A percentile compares a stretch with the other conserved stretches of the same genome.
Conservation (phyloP, 1,140 invertebrate species). For the Holotrichia oblita region DNA sequence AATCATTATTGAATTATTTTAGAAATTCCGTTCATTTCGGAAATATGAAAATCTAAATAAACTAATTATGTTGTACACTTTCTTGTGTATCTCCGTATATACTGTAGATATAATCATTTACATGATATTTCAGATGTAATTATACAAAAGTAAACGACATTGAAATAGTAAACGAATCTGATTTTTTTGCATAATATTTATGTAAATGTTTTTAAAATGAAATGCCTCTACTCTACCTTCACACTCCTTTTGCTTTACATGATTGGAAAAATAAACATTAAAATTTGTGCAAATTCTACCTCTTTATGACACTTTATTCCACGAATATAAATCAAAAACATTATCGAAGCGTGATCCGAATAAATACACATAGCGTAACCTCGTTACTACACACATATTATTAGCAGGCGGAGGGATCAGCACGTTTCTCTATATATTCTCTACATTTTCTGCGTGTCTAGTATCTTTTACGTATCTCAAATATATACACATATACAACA, state of each 20-base stretch:
- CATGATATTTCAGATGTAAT: constrained; percentile 1
- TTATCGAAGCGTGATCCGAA: constrained; percentile 22
- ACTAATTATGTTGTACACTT: no score
- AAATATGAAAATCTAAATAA: no score
- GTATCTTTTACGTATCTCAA: no score
- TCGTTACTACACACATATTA: not conserved
- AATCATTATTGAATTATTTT: no score
- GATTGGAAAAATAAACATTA: constrained; percentile 3
- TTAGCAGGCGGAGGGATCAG: no score
- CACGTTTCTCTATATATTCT: no score
- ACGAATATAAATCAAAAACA: constrained; percentile 31
- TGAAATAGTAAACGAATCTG: constrained; percentile 13
- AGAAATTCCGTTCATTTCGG: no score
- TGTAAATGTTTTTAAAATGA: constrained; percentile 8
- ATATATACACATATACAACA: no score
- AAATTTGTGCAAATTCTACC: constrained; percentile 5
- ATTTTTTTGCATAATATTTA: constrained; percentile 14
- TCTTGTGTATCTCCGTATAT: not conserved
- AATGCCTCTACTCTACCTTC: not conserved
- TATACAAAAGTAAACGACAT: not conserved
- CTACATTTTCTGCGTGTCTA: no score
- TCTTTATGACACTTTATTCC: constrained; percentile 30
- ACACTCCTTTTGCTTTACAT: not conserved
- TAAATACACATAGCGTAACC: constrained; percentile 17
- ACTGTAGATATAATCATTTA: not conserved